Evolutionary conservation across 2,888 invertebrate genomes (phyloP), one percentile per base, ranked within the genome.

Genomic region (Shargacucullia verbasci): DNA sequence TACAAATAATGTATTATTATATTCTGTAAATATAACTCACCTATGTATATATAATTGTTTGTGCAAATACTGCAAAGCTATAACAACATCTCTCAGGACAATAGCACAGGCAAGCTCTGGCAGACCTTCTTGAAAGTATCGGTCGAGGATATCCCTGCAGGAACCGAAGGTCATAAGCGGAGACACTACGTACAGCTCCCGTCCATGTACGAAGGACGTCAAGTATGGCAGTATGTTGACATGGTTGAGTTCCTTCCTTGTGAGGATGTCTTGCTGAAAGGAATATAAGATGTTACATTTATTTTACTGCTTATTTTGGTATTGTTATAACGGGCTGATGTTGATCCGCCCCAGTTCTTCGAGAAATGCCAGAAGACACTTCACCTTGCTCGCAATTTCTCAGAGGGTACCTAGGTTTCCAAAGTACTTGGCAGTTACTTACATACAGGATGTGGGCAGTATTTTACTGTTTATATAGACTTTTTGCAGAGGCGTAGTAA

Each of bases 161-260:
- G 98, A 98, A 2, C 98, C 97, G 82, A 96, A 97, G 25, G 96
- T 96, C 97, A 98, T 97, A 9, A 98, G 93, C 0, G 98, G 98
- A 70, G 97, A 96, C 12, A 98, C 95, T 6, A 97, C 95, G 88
- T 96, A 97, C 31, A 98, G 93, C 83, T 97, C 96, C 38, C 95
- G 95, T n/a, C 96, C 96, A 56, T 95, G 94, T 0, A 98, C 96
- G 89, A 98, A 98, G 3, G 97, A 95, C 31, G 96, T 96, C 70
- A 96, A 90, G 82, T 97, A 96, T 25, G 96, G 96, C 39, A 98
- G 92, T 50, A 98, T 95, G 86, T 98, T 97, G 3, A 95, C 95
- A 88, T 98, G 98, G 67, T 96, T 95, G 13, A 98, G 92, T 81
- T 97, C 97, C 66, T 96, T 95, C 63, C 97, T 96, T 54, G 96